phyloP scores from a whole-genome alignment of 2,113 vertebrate genomes.

The Varanus komodoensis region DNA sequence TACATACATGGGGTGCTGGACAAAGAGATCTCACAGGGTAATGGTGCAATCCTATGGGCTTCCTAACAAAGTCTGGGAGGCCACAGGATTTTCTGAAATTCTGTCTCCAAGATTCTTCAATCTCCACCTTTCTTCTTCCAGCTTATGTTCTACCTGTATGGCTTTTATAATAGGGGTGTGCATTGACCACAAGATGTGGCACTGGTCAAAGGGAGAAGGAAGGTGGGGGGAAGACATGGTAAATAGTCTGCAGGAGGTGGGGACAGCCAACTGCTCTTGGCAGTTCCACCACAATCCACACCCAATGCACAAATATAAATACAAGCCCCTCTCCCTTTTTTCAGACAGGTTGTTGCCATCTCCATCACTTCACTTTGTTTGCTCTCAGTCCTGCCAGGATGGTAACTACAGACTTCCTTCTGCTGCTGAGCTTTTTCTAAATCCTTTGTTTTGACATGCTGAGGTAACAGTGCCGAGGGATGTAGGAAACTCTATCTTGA shows the following conservation, averaged over 20 bases:
- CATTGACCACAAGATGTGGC: not conserved
- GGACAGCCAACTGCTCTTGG: not conserved
- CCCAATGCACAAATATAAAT: not conserved
- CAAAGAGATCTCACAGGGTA: no score
- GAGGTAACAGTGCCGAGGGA: not conserved
- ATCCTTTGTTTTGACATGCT: constrained; percentile 3
- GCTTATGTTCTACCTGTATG: no score
- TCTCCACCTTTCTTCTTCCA: no score
- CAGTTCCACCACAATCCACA: not conserved
- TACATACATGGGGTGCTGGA: no score
- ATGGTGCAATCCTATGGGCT: no score
- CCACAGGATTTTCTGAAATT: no score
- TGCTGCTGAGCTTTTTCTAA: constrained; percentile 29
- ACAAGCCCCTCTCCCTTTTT: not conserved
- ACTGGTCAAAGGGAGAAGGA: not conserved
- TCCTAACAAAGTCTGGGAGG: no score
- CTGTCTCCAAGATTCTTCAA: no score
- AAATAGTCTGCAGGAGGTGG: not conserved
- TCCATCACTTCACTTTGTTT: not conserved
- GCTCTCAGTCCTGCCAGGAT: not conserved
- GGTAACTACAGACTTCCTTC: constrained; percentile 11
- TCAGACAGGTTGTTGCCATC: not conserved
- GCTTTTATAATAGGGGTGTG: no score
- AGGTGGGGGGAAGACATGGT: not conserved
- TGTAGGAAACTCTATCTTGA: not conserved